Evolutionary conservation across 2,888 invertebrate genomes (phyloP), one percentile per base, ranked within the genome.

Genomic region (Exocentrus adspersus): DNA sequence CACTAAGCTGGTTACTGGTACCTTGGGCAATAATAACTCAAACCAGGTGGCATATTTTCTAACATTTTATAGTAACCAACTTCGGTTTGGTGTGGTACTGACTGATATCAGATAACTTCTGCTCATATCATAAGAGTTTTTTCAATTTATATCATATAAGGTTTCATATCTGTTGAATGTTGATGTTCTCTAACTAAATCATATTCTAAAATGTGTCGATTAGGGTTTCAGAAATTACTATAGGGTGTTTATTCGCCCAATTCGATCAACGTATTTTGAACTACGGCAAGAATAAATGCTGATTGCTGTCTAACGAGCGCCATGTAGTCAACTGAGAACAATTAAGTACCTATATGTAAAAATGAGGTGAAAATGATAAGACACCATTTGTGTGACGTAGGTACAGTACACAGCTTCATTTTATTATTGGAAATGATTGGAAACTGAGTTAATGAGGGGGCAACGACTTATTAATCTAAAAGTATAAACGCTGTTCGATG

Each of bases 41-140:
- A 57, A 65, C 45, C 14, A 68, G 70, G 17, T 67, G 64, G 28
- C 72, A 72, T 56, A 74, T 75, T 54, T 43, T 54, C 28, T 54
- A 54, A 54, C 54, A 30, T 28, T 43, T 12, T 43, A 43, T 43
- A 10, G 37, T 28, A 16, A 24, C 7, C 17, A 16, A 21, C n/a
- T 37, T 16, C 24, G 16, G 17, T 17, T 53, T 14, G 6, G n/a
- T 12, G 4, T 48, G 28, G 28, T 28, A 53, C 20, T 42, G 52
- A 41, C 42, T 14, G 41, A 41, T 32, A 20, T 21, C 21, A 30
- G 43, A 41, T 54, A 16, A 20, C 48, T 41, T 54, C 54, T 54
- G 54, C 54, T 54, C 54, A 54, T 42, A 28, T 37, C 6, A 24
- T 20, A 32, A 41, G 32, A 41, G 20, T 41, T 53, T 41, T n/a